These are phyloP conservation scores for Aleiodes leptofemur DNA, from an alignment of 2,888 invertebrate species.

Conservation along the genomic window DNA sequence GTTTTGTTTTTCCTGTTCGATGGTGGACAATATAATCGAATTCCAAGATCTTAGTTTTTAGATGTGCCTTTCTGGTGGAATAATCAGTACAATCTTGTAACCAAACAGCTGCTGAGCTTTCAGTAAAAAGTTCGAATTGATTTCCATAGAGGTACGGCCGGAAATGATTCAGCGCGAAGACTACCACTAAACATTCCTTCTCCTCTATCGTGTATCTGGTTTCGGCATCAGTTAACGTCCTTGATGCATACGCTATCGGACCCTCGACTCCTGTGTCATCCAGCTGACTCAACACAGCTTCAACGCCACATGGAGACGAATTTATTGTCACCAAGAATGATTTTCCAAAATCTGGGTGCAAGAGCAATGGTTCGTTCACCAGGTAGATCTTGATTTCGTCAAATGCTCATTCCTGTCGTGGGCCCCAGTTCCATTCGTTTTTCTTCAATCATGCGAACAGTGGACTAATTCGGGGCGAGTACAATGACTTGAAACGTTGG, in stretches of 20 bases:
- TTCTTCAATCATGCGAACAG: conserved; percentile 43
- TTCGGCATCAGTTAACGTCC: conserved; percentile 45
- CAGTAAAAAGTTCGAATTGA: conserved; percentile 51
- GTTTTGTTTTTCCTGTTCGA: conserved; percentile 34
- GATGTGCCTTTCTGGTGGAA: conserved; percentile 31
- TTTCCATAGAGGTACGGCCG: conserved; percentile 51
- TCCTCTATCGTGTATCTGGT: conserved; percentile 44
- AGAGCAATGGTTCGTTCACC: conserved; percentile 17
- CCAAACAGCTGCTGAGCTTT: conserved; percentile 51
- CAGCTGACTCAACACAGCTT: conserved; percentile 46
- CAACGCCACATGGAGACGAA: conserved; percentile 49
- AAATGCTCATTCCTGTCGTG: conserved; percentile 38
- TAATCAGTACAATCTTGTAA: conserved; percentile 39
- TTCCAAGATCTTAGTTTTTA: conserved; percentile 36
- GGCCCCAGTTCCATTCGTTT: conserved; percentile 39
- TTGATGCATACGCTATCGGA: conserved; percentile 52
- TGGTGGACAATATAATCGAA: conserved; percentile 25
- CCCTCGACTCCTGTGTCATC: conserved; percentile 33
- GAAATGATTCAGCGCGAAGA: conserved; percentile 49
- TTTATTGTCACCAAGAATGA: conserved; percentile 50
- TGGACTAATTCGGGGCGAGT: conserved; percentile 39
- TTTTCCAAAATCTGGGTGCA: conserved; percentile 46
- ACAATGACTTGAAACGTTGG: conserved; percentile 27
- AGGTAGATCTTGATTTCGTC: conserved; percentile 26
- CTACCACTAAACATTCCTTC: conserved; percentile 50